A percentile compares a stretch with the other conserved stretches of the same genome.
Conservation (phyloP, 2,797 vertebrate genomes). For the Benthosema pterotum region DNA sequence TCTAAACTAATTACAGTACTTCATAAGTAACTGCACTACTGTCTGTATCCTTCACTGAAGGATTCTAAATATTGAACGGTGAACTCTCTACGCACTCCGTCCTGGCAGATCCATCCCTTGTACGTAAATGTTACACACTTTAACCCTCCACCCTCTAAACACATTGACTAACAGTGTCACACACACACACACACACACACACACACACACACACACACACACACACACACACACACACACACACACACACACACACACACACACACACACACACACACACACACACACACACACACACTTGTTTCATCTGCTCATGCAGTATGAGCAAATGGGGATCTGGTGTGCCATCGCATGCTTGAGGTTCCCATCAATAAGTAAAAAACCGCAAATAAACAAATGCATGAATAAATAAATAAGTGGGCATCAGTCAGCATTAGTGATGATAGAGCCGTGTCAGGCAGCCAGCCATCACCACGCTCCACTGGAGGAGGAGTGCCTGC, state of each 20-base stretch:
- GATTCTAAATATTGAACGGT: constrained; percentile 68
- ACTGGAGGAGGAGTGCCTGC: constrained; percentile 63
- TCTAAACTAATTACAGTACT: too few species aligned
- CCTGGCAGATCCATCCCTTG: constrained; percentile 25
- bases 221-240: neutral
- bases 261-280: neutral
- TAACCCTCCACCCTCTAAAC: constrained; percentile 2
- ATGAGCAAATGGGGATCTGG: constrained; percentile 71
- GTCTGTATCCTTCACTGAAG: constrained; percentile 25
- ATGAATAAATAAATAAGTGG: constrained; percentile 83
- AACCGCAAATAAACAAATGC: constrained; percentile 81
- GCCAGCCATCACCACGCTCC: constrained; percentile 56
- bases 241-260: constrained; percentile 1
- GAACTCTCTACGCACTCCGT: constrained; percentile 42
- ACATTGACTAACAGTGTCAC: too few species aligned
- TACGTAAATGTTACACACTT: constrained; percentile 58
- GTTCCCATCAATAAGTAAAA: constrained; percentile 82
- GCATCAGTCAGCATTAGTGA: constrained; percentile 80
- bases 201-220: too few species aligned
- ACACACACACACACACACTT: neutral
- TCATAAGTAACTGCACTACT: too few species aligned
- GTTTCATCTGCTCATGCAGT: constrained; percentile 6
- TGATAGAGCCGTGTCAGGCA: constrained; percentile 71
- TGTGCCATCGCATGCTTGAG: constrained; percentile 59
- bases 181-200: too few species aligned